Evolutionary conservation across 2,888 invertebrate genomes (phyloP).

Genomic region (Tinea trinotella): DNA sequence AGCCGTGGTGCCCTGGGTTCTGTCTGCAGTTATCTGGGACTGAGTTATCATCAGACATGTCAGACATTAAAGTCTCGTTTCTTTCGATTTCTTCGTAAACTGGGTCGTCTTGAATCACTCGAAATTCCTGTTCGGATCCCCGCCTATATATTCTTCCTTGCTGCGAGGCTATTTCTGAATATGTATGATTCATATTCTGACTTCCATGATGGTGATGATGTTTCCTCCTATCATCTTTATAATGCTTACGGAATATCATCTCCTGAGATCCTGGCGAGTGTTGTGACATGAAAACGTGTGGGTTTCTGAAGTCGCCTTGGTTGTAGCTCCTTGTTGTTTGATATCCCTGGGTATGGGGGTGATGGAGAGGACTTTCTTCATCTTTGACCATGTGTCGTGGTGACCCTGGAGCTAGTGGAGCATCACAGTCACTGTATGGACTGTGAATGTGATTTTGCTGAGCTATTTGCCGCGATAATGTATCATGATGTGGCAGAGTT

Average conservation of each 20-base stretch:
- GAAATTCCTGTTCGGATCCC: conserved; percentile 70
- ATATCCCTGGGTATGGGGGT: conserved; percentile 50
- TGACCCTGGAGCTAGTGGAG: conserved; percentile 57
- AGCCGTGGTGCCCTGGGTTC: conserved; percentile 72
- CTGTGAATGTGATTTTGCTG: conserved; percentile 68
- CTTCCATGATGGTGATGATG: conserved; percentile 70
- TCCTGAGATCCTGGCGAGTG: conserved; percentile 62
- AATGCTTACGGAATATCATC: conserved; percentile 62
- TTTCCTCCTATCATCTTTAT: conserved; percentile 57
- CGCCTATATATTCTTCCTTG: conserved; percentile 64
- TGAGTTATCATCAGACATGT: conserved; percentile 81
- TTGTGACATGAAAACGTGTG: conserved; percentile 64
- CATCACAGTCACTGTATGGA: conserved; percentile 68
- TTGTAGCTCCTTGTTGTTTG: conserved; percentile 62
- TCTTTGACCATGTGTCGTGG: conserved; percentile 59
- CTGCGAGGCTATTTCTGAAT: conserved; percentile 78
- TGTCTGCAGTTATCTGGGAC: conserved; percentile 78
- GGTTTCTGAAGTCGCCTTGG: conserved; percentile 58
- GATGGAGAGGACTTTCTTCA: conserved; percentile 57
- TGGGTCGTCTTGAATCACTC: conserved; percentile 79
- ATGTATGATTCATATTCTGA: conserved; percentile 79
- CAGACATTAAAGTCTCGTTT: conserved; percentile 80
- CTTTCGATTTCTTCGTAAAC: conserved; percentile 87
- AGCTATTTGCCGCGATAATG: conserved; percentile 56
- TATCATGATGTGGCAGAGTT: conserved; percentile 78